Base-by-base conservation (phyloP, 1,140 invertebrate species). In the Drosophila virilis region DNA sequence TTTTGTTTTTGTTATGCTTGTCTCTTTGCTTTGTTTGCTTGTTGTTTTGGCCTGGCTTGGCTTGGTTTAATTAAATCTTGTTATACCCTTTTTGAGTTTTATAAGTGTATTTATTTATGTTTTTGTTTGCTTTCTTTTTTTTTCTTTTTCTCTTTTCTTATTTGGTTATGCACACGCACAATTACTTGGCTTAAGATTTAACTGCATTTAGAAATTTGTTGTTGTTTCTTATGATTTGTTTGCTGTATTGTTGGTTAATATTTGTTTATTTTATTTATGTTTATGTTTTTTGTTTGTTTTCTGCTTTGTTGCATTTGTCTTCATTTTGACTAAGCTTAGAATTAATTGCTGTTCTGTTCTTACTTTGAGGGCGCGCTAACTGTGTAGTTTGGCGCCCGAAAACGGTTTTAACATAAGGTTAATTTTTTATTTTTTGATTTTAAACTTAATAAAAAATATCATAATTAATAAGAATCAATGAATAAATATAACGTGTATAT, bases 281-380 rank as follows among this genome's bases (percentile, higher is more conserved):
- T 71, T 57, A 70, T 52, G 71, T 69, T 72, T 67, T 66, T 70
- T 58, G 54, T 68, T 60, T 73, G 50, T 74, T 82, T 70, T 46
- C 74, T 74, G 51, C 52, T 64, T 77, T 80, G 69, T 32, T 74
- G 28, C 65, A 59, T 78, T 84, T 71, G 81, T 86, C 77, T 82
- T 82, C 68, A 74, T 83, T 90, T 91, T 90, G 88, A 90, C 88
- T 90, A 90, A 90, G 70, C 88, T 90, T 90, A 90, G 66, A 90
- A 81, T 90, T 89, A 89, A 90, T 90, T 89, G 85, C 80, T 89
- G 84, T 89, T 89, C 77, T 89, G 84, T 84, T 88, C 84, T 89
- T 89, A 90, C 84, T 78, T 55, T 51, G 57, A 59, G 76, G 59
- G 65, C 70, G 45, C 68, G 13, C 37, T 32, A 15, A 69, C 22